Base-by-base conservation (phyloP, 2,113 vertebrate genomes). In the Lasiurus borealis region DNA sequence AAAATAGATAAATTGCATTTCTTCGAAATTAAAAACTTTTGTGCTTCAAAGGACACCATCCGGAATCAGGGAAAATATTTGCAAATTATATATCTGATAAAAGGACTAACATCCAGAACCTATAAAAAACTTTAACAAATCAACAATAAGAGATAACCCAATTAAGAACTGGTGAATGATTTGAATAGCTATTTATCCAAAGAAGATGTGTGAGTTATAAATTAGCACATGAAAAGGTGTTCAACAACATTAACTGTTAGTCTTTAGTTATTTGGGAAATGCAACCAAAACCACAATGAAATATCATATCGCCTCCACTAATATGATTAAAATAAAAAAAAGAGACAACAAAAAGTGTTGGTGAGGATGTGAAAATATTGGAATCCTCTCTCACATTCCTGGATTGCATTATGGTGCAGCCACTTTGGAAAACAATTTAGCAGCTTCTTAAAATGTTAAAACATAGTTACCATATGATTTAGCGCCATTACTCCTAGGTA, bases 21-120 rank as follows among this genome's bases (percentile, higher is more conserved):
- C 50, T 92, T 88, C 34, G 48, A 92, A 88, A 76, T 76, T 88
- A 83, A 95, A 95, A 82, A 44, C 1, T 40, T 91, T 25, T 68
- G 68, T 73, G 9, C 69, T 83, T 87, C 64, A 80, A 76, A 88
- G 77, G 75, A 83, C 19, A 83, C 69, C 7, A 73, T 82, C 83
- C 36, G n/a, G 77, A 92, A 87, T 91, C 36, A 87, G 88, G 73
- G 15, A 69, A 80, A 88, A 69, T 80, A 46, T 83, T 88, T 88
- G 31, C 5, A 88, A 69, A 69, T 88, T 29, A 69, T 76, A 44
- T 11, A n/a, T 69, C 25, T 92, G 36, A 92, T 76, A 76, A 88
- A 92, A 34, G 36, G 59, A 68, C 59, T 88, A 76, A 76, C n/a
- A 83, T 69, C 36, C 5, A 54, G 44, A 78, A 93, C 23, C 92